Conservation (phyloP, 2,113 vertebrate species). For the Lagenorhynchus albirostris region DNA sequence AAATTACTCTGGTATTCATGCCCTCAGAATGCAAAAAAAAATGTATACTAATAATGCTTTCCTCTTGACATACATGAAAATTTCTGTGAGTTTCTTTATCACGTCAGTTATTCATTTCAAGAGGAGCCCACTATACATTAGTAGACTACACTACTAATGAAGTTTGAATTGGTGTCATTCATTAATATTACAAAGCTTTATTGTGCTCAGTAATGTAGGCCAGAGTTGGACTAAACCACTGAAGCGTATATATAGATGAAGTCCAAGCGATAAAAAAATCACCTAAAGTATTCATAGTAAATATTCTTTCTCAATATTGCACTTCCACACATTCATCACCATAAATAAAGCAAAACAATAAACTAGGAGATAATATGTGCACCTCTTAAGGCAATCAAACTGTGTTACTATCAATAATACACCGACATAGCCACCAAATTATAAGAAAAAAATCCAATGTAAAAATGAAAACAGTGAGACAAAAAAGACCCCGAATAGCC, state of each 20-base stretch:
- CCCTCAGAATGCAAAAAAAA: constrained; percentile 8
- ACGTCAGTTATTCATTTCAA: not conserved
- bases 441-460: not conserved
- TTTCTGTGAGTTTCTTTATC: not conserved
- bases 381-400: not conserved
- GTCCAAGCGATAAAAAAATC: not conserved
- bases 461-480: not conserved
- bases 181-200: not conserved
- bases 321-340: not conserved
- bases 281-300: not conserved
- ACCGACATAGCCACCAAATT: not conserved
- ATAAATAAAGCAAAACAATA: not conserved
- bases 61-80: not conserved
- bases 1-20: not conserved
- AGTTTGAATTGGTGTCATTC: not conserved
- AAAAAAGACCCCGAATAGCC: no score
- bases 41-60: constrained; percentile 1
- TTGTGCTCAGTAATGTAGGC: not conserved
- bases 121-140: not conserved
- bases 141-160: not conserved
- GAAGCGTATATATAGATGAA: not conserved
- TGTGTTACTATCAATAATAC: not conserved
- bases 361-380: not conserved
- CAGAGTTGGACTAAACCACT: not conserved
- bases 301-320: not conserved